Conservation (phyloP, 2,888 invertebrate genomes). For the Entomobrya proxima region DNA sequence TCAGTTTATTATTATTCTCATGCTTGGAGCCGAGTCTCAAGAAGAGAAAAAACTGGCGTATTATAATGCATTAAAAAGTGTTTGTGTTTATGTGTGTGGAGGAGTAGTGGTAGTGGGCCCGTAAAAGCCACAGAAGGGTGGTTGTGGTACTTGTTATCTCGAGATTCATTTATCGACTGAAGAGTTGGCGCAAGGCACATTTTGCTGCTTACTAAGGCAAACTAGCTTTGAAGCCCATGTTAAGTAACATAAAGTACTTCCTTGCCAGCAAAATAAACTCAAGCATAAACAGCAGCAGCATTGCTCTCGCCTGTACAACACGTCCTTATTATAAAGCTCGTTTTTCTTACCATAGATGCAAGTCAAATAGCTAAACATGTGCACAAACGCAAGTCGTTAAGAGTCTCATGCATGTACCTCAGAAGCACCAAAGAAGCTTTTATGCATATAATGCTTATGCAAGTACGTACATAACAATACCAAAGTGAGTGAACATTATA, state of each 20-base stretch:
- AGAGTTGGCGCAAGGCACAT: slow-evolving; percentile 75
- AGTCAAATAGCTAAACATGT: background rate
- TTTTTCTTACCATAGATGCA: background rate
- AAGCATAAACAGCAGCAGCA: slow-evolving; percentile 3
- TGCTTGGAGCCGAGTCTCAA: background rate
- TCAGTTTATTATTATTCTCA: slow-evolving; percentile 39
- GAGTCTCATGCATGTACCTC: slow-evolving; percentile 24
- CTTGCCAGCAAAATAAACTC: slow-evolving; percentile 42
- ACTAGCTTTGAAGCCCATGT: slow-evolving; percentile 46
- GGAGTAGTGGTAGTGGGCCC: slow-evolving; percentile 47
- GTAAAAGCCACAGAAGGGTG: slow-evolving; percentile 62
- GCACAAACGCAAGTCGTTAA: background rate
- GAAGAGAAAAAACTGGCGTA: slow-evolving; percentile 31
- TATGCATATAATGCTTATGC: slow-evolving; percentile 13
- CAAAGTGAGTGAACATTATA: slow-evolving; percentile 27
- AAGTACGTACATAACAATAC: slow-evolving; percentile 33
- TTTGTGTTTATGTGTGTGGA: slow-evolving; percentile 29
- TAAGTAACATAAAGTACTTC: slow-evolving; percentile 16
- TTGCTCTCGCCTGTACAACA: background rate
- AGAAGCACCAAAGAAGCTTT: background rate
- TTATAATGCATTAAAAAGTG: slow-evolving; percentile 34
- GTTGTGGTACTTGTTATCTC: slow-evolving; percentile 71
- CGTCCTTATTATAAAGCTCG: too few species aligned
- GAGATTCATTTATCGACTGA: slow-evolving; percentile 75
- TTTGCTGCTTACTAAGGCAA: slow-evolving; percentile 63